These are phyloP conservation scores for Enteromius fasciolatus DNA, from an alignment of 2,797 vertebrate genomes.

Conservation along the genomic window DNA sequence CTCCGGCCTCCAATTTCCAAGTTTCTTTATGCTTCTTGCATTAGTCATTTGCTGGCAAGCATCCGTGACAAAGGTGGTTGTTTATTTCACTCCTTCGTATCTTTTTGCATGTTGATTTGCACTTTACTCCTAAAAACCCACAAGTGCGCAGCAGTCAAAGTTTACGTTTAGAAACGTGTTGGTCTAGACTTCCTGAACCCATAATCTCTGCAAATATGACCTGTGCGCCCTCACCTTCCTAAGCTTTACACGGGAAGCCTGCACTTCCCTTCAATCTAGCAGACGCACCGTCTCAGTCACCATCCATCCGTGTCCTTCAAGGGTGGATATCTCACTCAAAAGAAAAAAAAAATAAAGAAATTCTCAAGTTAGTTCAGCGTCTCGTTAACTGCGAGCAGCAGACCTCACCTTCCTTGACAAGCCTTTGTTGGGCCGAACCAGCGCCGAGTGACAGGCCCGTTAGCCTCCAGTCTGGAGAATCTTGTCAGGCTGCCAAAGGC, in stretches of 20 bases:
- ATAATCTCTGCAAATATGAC: background rate
- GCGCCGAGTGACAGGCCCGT: conserved; percentile 60
- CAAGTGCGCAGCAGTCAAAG: conserved; percentile 9
- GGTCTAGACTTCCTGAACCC: background rate
- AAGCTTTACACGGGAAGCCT: background rate
- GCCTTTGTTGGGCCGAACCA: conserved; percentile 57
- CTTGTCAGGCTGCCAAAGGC: conserved; percentile 62
- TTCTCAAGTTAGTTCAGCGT: conserved; percentile 43
- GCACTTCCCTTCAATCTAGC: background rate
- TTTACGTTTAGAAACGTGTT: background rate
- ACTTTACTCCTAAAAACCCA: conserved; percentile 32
- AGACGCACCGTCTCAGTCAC: conserved; percentile 13
- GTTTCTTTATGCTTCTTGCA: conserved; percentile 51
- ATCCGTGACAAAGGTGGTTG: conserved; percentile 38
- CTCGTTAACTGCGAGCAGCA: conserved; percentile 53
- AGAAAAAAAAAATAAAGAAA: conserved; percentile 13
- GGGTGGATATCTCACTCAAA: conserved; percentile 48
- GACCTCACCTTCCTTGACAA: conserved; percentile 53
- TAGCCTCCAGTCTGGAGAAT: conserved; percentile 61
- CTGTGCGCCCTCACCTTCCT: background rate
- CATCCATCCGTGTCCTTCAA: conserved; percentile 24
- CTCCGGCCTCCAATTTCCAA: conserved; percentile 44
- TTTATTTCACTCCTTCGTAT: conserved; percentile 45
- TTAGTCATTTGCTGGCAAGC: conserved; percentile 41
- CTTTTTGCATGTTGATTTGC: conserved; percentile 33